Evolutionary conservation across 2,797 vertebrate species (phyloP).

Genomic region (Hyperoplus immaculatus): DNA sequence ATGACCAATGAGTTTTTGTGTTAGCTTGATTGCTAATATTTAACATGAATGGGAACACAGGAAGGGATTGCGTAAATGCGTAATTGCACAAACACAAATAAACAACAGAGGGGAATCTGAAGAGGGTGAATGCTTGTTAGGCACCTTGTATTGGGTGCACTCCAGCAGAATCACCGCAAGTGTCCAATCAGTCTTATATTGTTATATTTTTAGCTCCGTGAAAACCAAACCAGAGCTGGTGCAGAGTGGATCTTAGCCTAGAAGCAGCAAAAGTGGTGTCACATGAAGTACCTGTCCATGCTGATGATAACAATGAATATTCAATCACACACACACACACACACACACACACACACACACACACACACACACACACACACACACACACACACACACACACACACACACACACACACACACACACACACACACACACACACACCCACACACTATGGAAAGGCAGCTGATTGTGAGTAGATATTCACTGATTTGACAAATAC

Average conservation of each 20-base stretch:
- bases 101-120: constrained; percentile 27
- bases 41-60: constrained; percentile 44
- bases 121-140: constrained; percentile 15
- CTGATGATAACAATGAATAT: too few species aligned
- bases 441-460: too few species aligned
- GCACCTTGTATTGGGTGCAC: not conserved
- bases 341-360: too few species aligned
- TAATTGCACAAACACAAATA: too few species aligned
- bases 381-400: too few species aligned
- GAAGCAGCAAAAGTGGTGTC: constrained; percentile 20
- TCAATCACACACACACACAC: too few species aligned
- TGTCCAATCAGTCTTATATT: constrained; percentile 47
- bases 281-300: constrained; percentile 4
- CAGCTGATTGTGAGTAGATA: too few species aligned
- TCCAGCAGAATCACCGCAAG: not conserved
- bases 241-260: not conserved
- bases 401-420: too few species aligned
- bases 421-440: too few species aligned
- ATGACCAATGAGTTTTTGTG: constrained; percentile 37
- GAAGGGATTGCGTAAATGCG: constrained; percentile 6
- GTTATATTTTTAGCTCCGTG: constrained; percentile 33
- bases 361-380: too few species aligned
- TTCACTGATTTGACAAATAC: too few species aligned
- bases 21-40: constrained; percentile 40
- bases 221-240: constrained; percentile 8